phyloP scores from a whole-genome alignment of 2,888 invertebrate genomes.

The Shargacucullia verbasci region DNA sequence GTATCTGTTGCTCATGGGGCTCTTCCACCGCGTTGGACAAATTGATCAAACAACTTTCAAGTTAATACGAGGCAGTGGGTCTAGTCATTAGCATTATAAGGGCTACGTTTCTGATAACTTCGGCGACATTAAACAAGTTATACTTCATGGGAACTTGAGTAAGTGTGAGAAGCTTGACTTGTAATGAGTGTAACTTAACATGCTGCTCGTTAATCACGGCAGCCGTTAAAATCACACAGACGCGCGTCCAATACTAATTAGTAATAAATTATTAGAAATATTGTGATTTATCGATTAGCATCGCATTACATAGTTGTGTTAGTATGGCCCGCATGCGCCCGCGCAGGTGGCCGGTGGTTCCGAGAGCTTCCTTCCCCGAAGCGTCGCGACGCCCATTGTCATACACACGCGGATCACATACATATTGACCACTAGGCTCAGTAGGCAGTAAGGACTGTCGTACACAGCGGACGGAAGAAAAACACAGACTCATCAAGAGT shows the following conservation, averaged over 20 bases:
- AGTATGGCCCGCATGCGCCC: constrained; percentile 19
- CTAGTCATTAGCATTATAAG: background rate
- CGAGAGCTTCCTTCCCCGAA: constrained; percentile 80
- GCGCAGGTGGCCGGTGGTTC: constrained; percentile 65
- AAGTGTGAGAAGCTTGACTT: background rate
- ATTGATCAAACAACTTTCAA: too few relatives aligned
- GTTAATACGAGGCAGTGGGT: too few relatives aligned
- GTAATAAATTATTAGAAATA: constrained; percentile 36
- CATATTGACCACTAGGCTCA: constrained; percentile 27
- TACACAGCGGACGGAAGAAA: background rate
- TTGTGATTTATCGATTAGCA: constrained; percentile 56
- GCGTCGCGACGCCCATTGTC: constrained; percentile 63
- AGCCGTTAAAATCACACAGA: background rate
- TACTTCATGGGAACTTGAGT: constrained; percentile 30
- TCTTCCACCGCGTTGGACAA: too few relatives aligned
- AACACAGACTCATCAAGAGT: background rate
- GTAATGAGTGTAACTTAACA: constrained; percentile 11
- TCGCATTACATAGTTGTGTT: constrained; percentile 26
- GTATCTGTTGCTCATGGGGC: too few relatives aligned
- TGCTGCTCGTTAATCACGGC: constrained; percentile 1
- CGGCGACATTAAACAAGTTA: constrained; percentile 34
- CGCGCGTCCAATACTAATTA: constrained; percentile 23
- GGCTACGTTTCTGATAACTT: constrained; percentile 13
- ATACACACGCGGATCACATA: constrained; percentile 66
- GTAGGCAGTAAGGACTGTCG: background rate